Evolutionary conservation across 92 coral and sea anemone genomes (phyloP), one percentile per base, ranked within the genome.

Genomic region (Heliopora coerulea): DNA sequence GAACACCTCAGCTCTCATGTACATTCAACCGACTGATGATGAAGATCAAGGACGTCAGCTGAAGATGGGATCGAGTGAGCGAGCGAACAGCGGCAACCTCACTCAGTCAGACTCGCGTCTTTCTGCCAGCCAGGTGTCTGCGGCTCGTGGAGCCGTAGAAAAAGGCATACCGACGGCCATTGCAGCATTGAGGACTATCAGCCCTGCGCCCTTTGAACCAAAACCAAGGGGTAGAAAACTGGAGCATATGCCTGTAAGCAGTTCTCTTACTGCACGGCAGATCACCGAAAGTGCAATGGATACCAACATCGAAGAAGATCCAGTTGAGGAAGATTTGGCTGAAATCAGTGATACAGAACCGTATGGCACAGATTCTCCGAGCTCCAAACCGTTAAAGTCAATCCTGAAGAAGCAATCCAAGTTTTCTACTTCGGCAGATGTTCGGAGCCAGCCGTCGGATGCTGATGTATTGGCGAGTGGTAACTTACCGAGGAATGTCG

Each of bases 401-500:
- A 70, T 70, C 9, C 63, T 70, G 59, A 70, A 70, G 49, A 70
- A 70, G n/a, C 39, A 70, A 54, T 70, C 63, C 19, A 70, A 70
- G 26, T 70, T 70, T 25, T 29, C 77, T 1, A 6, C 52, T 2
- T 10, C 15, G 14, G 34, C 46, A 49, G 33, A 13, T 46, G 59
- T n/a, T 33, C 54, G 48, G 54, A 50, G 59, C 0, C 29, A 73
- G 2, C 49, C 25, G 24, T 13, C 20, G 21, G 48, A 31, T 13
- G 67, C 19, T 4, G 81, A 65, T 48, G 28, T 46, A 34, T 7
- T 34, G 25, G 64, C 78, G 12, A 58, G 70, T 23, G 56, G 63
- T 3, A 56, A 56, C 17, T 14, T 41, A 33, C 87, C 92, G 27
- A 88, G 68, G 68, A 83, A 82, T 79, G 87, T 85, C 4, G 80